These are phyloP conservation scores for Rhagoletis zephyria DNA, from an alignment of 1,140 invertebrate genomes.

Conservation along the genomic window DNA sequence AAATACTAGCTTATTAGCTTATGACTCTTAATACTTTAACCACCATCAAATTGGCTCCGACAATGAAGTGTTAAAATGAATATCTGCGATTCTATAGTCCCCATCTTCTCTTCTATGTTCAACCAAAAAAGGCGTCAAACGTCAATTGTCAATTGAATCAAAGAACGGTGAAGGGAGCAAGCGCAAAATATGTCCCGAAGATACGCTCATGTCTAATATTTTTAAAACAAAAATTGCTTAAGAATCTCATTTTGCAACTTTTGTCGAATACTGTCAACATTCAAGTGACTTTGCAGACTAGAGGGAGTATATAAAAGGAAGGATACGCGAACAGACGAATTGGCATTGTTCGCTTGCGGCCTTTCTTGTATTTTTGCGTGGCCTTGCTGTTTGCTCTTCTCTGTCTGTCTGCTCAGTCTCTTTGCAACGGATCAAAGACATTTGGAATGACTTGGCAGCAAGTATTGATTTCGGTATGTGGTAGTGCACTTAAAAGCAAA, in stretches of 20 bases:
- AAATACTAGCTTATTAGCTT: no score
- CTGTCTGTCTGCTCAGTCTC: no score
- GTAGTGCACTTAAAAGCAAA: constrained; percentile 54
- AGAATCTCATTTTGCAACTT: constrained; percentile 32
- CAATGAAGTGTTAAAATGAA: constrained; percentile 21
- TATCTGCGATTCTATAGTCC: neutral
- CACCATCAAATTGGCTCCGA: constrained; percentile 33
- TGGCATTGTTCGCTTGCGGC: no score
- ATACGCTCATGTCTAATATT: constrained; percentile 20
- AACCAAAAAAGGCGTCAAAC: constrained; percentile 5
- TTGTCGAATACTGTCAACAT: constrained; percentile 24
- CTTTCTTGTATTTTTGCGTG: neutral
- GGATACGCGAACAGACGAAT: no score
- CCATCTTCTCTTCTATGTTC: neutral
- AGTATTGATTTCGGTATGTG: neutral
- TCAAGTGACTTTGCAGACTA: constrained; percentile 39
- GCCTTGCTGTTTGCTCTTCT: neutral
- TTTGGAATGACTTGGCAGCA: neutral
- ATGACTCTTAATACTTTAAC: no score
- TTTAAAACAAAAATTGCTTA: constrained; percentile 36
- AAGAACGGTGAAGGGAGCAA: neutral
- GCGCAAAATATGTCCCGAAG: neutral
- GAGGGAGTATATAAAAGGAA: neutral
- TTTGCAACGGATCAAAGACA: neutral
- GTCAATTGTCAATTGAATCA: neutral